These are phyloP conservation scores for Graptemys geographica DNA, from an alignment of 2,797 vertebrate species.

Conservation along the genomic window DNA sequence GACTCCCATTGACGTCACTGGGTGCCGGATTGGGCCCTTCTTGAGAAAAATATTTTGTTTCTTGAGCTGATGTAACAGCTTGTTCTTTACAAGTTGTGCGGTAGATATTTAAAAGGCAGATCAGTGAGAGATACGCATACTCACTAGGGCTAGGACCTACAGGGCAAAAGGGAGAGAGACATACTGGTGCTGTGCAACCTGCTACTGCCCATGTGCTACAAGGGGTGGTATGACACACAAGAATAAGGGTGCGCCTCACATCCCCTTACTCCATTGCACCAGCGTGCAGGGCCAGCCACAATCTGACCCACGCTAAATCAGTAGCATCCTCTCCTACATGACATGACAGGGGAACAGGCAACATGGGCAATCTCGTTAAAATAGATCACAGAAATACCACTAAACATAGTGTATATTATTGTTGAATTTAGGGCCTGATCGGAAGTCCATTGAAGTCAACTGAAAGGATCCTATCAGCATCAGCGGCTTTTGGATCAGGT, in stretches of 20 bases:
- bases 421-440: too few relatives aligned
- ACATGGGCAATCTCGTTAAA: too few relatives aligned
- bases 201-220: background rate
- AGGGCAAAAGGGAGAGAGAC: background rate
- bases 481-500: too few relatives aligned
- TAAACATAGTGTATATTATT: too few relatives aligned
- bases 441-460: too few relatives aligned
- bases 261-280: background rate
- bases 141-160: background rate
- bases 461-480: too few relatives aligned
- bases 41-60: background rate
- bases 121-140: background rate
- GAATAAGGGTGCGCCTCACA: too few relatives aligned
- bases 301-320: too few relatives aligned
- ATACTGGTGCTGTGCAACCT: background rate
- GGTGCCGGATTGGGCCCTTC: background rate
- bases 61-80: background rate
- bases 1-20: background rate
- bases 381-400: too few relatives aligned
- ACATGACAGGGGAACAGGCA: too few relatives aligned
- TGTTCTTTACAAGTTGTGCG: background rate
- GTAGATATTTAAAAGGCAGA: background rate
- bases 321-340: too few relatives aligned
- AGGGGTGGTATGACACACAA: background rate
- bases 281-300: background rate